Evolutionary conservation across 2,888 invertebrate species (phyloP), one percentile per base, ranked within the genome.

Genomic region (Monochamus alternatus): DNA sequence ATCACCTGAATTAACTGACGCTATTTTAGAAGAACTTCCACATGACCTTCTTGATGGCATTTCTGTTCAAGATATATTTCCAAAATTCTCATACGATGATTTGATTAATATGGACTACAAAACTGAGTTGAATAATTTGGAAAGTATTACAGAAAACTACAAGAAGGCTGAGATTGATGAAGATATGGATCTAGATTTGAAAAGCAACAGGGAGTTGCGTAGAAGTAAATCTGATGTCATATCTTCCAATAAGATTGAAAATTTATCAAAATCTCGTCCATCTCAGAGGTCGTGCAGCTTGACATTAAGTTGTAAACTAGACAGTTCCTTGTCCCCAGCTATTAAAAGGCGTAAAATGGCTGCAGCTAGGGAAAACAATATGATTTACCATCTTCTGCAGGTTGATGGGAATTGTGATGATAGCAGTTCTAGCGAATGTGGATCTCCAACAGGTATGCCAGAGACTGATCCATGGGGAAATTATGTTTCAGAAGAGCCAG

Each of bases 1-100:
- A 68, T 95, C 96, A n/a, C 96, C 95, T 0, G 96, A 96, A 90
- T 91, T 96, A 3, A 95, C 95, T 85, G 96, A 96, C 86, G 95
- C 95, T 9, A 95, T 96, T 86, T 95, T 96, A 84, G 95, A 96
- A 90, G 96, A 96, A 86, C 89, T 96, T 38, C 95, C 95, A 38
- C 95, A 95, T 83, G 96, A 96, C 86, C 90, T 96, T 71, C 89
- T 96, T 38, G 95, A 96, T 86, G 95, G 95, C 9, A 95, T 96
- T 85, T 95, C 95, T 2, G 95, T 96, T 93, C 94, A 96, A 88
- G 96, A 96, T 85, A 95, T 96, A 82, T 95, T 95, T 83, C 94
- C 94, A 14, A 93, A 93, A 85, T 87, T 92, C 75, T 92, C 92
- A 65, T 94, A 93, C 84, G 94, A 94, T 85, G 94, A 94, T 86